These are phyloP conservation scores for Cricetomys ansorgei DNA, from an alignment of 2,113 vertebrate species.

Conservation along the genomic window DNA sequence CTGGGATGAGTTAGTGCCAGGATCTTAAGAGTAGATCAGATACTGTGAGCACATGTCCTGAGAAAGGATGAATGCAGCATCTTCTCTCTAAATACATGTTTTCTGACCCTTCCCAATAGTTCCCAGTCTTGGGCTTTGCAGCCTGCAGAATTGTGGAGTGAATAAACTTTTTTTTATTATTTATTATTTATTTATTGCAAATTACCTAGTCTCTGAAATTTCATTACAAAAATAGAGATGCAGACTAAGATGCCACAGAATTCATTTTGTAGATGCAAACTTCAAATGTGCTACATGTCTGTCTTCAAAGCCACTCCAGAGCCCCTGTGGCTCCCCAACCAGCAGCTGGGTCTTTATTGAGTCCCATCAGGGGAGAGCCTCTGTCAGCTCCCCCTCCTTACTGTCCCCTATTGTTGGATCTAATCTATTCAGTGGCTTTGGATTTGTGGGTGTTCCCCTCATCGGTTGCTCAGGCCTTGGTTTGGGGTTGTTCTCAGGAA, in stretches of 20 bases:
- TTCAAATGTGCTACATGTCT: not conserved
- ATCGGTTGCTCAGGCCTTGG: not conserved
- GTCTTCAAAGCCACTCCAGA: not conserved
- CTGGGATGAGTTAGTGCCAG: not conserved
- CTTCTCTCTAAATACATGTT: not conserved
- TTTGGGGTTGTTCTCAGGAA: not conserved
- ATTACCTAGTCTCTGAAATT: not conserved
- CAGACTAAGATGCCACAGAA: not conserved
- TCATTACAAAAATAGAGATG: not conserved
- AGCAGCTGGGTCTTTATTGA: not conserved
- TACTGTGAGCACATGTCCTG: not conserved
- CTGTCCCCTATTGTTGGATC: not conserved
- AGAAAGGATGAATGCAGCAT: not conserved
- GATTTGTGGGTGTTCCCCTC: not conserved
- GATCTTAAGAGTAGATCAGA: not conserved
- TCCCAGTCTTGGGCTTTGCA: not conserved
- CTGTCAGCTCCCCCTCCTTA: not conserved
- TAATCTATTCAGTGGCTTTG: not conserved
- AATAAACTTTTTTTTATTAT: not conserved
- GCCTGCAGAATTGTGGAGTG: not conserved
- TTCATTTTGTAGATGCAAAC: not conserved
- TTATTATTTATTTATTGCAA: not conserved
- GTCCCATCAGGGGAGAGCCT: rapidly evolving
- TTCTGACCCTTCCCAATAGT: not conserved
- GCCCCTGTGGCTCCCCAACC: not conserved